Evolutionary conservation across 2,888 invertebrate species (phyloP).

Genomic region (Netelia inedita): DNA sequence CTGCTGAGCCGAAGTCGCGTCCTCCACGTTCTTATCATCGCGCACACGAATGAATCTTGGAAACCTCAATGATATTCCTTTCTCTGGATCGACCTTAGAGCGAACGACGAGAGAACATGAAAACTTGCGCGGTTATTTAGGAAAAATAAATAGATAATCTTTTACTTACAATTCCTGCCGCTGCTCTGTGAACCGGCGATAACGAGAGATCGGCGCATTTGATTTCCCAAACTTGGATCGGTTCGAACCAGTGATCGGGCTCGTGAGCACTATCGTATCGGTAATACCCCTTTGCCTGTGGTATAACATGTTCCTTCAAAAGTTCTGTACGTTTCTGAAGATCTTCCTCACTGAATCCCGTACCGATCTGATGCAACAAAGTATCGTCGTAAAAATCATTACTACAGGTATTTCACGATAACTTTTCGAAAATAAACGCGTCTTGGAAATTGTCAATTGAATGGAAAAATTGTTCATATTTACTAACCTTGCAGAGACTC

Average conservation of each 20-base stretch:
- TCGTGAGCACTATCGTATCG: constrained; percentile 90
- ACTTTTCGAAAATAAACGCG: background rate
- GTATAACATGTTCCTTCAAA: constrained; percentile 91
- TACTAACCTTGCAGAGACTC: constrained; percentile 93
- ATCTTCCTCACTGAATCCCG: constrained; percentile 97
- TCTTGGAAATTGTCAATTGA: background rate
- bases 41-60: constrained; percentile 96
- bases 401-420: background rate
- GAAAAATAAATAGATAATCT: constrained; percentile 22
- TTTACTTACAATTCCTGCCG: constrained; percentile 90
- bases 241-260: constrained; percentile 96
- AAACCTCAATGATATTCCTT: constrained; percentile 97
- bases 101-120: constrained; percentile 61
- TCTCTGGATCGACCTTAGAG: constrained; percentile 91
- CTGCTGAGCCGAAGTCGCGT: constrained; percentile 96
- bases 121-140: background rate
- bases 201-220: constrained; percentile 99
- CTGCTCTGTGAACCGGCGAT: constrained; percentile 97
- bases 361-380: constrained; percentile 89
- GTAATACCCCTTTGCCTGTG: constrained; percentile 92
- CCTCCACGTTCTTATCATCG: constrained; percentile 96
- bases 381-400: background rate
- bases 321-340: constrained; percentile 91
- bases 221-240: constrained; percentile 97
- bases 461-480: background rate